Conservation (phyloP, 2,113 vertebrate species). For the Coptodon bakossiorum region DNA sequence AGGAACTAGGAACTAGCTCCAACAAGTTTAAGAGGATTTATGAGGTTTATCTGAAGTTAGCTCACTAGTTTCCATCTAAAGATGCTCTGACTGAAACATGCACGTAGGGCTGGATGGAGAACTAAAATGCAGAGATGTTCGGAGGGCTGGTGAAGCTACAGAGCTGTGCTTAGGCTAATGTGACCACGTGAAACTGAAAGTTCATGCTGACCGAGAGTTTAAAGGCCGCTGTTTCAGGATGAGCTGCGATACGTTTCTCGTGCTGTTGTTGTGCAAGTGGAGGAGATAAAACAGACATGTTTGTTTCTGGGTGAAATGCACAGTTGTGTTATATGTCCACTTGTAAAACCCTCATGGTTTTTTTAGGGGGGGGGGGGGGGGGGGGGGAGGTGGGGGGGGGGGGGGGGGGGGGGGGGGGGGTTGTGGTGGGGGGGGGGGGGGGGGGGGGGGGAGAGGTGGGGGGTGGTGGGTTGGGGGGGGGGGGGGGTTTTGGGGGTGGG, state of each 20-base stretch:
- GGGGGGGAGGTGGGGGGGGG: too few species aligned
- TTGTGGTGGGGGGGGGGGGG: too few species aligned
- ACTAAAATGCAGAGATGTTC: accelerated
- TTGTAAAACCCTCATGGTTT: slow-evolving; percentile 43
- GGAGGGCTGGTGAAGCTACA: background rate
- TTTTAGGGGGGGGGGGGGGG: background rate
- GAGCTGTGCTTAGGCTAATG: background rate
- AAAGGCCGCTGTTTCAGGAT: background rate
- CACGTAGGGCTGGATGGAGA: background rate
- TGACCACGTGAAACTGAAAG: background rate
- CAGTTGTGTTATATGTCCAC: slow-evolving; percentile 42
- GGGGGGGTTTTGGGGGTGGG: too few species aligned
- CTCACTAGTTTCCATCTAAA: background rate
- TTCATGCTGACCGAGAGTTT: background rate
- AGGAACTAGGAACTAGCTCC: background rate
- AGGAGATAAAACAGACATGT: slow-evolving; percentile 1
- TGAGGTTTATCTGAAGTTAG: background rate
- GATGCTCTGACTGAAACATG: background rate
- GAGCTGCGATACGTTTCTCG: background rate
- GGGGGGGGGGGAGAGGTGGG: too few species aligned
- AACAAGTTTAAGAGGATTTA: too few species aligned
- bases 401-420: too few species aligned
- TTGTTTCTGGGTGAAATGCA: slow-evolving; percentile 27
- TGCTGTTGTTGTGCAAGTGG: background rate
- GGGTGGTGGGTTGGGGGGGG: too few species aligned